These are phyloP conservation scores for Bolinopsis microptera DNA, from an alignment of 37 sponge, comb jelly and placozoan species.

Conservation along the genomic window DNA sequence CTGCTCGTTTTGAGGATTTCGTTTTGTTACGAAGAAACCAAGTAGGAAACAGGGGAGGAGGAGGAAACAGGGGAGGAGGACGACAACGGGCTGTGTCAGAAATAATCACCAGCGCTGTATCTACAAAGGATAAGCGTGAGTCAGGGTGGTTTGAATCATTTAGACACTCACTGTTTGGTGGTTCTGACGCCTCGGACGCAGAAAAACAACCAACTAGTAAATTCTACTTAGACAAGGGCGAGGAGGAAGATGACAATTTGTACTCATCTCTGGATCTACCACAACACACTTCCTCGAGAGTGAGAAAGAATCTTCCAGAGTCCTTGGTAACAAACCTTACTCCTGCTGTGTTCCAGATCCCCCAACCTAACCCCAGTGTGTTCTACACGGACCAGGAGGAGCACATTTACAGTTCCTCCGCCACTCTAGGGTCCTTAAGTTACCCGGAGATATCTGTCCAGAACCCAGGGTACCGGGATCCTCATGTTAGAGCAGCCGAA, in stretches of 20 bases:
- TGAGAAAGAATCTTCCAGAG: neutral
- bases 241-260: neutral
- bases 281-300: neutral
- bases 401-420: neutral
- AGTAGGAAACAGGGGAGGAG: neutral
- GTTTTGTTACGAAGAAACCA: neutral
- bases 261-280: neutral
- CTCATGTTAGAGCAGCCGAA: neutral
- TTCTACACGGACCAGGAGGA: conserved; percentile 38
- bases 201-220: neutral
- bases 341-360: conserved; percentile 28
- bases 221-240: neutral
- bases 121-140: neutral
- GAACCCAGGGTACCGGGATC: neutral
- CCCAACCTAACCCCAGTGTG: neutral
- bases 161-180: neutral
- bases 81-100: neutral
- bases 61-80: neutral
- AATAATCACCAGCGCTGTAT: neutral
- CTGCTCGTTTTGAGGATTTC: neutral
- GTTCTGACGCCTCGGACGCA: neutral
- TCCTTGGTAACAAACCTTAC: neutral
- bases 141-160: neutral
- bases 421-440: neutral
- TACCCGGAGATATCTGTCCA: neutral